A percentile compares a stretch with the other conserved stretches of the same genome.
phyloP scores from a whole-genome alignment of 2,888 invertebrate genomes.

The Dugesia japonica region DNA sequence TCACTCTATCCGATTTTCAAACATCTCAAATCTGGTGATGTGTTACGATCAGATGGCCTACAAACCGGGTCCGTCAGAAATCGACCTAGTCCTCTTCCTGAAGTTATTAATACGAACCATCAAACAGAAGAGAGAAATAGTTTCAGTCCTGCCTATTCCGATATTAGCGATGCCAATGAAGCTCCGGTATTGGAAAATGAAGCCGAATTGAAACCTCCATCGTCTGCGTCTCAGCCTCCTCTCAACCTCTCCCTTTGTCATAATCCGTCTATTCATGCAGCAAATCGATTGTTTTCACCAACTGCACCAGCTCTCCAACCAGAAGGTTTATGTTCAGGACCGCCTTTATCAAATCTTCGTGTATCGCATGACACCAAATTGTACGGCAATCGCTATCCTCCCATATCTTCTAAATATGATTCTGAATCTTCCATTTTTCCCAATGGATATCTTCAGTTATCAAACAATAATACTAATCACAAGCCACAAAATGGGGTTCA shows the following conservation, averaged over 20 bases:
- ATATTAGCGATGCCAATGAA: background rate
- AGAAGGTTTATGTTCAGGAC: constrained; percentile 6
- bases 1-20: background rate
- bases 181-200: background rate
- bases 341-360: constrained; percentile 6
- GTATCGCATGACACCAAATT: background rate
- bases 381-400: background rate
- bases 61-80: background rate
- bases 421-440: background rate
- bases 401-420: background rate
- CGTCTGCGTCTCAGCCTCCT: background rate
- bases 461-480: background rate
- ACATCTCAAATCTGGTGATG: background rate
- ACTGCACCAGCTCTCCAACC: background rate
- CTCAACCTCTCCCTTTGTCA: background rate
- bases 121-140: background rate
- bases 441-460: background rate
- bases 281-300: background rate
- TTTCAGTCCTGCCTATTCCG: background rate
- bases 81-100: background rate
- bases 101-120: background rate
- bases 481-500: background rate
- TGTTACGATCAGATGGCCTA: background rate
- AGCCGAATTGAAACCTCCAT: background rate
- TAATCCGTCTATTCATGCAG: background rate